These are phyloP conservation scores for Pipa parva DNA, from an alignment of 2,113 vertebrate species.

Conservation along the genomic window DNA sequence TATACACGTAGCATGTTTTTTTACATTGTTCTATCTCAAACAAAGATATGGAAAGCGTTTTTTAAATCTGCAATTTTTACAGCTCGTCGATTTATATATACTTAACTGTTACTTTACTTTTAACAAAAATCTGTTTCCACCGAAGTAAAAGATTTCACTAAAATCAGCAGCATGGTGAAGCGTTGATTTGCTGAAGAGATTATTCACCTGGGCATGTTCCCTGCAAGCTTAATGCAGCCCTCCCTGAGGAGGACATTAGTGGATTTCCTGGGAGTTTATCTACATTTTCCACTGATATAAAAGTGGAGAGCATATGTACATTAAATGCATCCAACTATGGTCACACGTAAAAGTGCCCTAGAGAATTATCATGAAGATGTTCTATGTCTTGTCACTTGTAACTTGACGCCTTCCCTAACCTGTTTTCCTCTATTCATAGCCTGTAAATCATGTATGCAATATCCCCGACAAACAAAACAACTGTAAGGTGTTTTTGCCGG, in stretches of 20 bases:
- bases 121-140: no score
- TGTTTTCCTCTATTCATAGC: neutral
- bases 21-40: no score
- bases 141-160: neutral
- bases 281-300: neutral
- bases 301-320: neutral
- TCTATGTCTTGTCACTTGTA: neutral
- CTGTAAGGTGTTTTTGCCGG: conserved; percentile 4
- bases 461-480: neutral
- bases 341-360: conserved; percentile 9
- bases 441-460: neutral
- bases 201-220: neutral
- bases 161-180: neutral
- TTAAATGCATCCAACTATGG: neutral
- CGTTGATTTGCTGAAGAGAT: conserved; percentile 14
- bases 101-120: no score
- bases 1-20: no score
- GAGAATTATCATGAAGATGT: neutral
- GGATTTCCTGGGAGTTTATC: neutral
- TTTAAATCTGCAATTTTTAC: no score
- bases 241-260: conserved; percentile 8
- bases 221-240: neutral
- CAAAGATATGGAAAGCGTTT: no score
- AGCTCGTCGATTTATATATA: no score
- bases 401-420: neutral